A percentile compares a stretch with the other conserved stretches of the same genome.
These are phyloP conservation scores for Ibidorhyncha struthersii DNA, from an alignment of 2,113 vertebrate genomes.

Conservation along the genomic window DNA sequence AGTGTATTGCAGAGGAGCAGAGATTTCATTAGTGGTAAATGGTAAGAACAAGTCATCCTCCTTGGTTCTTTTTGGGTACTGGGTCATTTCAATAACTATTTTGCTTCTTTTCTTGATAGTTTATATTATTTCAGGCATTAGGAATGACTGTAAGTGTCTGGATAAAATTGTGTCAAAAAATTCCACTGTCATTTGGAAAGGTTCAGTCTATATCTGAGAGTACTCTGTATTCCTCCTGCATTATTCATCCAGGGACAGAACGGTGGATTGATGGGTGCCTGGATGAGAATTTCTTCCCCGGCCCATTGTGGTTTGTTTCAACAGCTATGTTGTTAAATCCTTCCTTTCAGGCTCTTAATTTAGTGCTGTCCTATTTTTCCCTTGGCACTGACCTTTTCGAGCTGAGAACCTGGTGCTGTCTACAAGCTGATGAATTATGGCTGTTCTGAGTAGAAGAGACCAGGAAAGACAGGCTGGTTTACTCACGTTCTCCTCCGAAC, in stretches of 20 bases:
- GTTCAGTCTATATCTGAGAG: not conserved
- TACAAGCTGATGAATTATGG: not conserved
- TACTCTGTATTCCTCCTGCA: not conserved
- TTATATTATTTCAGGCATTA: not conserved
- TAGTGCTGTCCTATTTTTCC: not conserved
- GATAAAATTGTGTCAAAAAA: not conserved
- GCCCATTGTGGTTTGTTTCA: not conserved
- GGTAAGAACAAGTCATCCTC: not conserved
- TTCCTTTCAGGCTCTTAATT: constrained; percentile 6
- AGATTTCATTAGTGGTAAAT: not conserved
- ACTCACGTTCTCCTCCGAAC: not conserved
- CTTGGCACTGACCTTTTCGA: constrained; percentile 45
- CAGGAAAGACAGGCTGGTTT: not conserved
- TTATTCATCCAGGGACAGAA: not conserved
- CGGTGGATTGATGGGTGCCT: not conserved
- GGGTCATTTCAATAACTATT: not conserved
- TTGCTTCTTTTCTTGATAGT: not conserved
- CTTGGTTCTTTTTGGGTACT: not conserved
- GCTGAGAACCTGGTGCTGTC: not conserved
- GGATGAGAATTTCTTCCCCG: not conserved
- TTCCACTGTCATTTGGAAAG: not conserved
- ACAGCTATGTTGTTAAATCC: not conserved
- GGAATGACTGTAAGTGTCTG: not conserved
- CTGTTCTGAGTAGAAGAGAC: not conserved
- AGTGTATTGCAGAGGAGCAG: not conserved